These are phyloP conservation scores for Hemicrepidius hirtus DNA, from an alignment of 2,888 invertebrate species.

Conservation along the genomic window DNA sequence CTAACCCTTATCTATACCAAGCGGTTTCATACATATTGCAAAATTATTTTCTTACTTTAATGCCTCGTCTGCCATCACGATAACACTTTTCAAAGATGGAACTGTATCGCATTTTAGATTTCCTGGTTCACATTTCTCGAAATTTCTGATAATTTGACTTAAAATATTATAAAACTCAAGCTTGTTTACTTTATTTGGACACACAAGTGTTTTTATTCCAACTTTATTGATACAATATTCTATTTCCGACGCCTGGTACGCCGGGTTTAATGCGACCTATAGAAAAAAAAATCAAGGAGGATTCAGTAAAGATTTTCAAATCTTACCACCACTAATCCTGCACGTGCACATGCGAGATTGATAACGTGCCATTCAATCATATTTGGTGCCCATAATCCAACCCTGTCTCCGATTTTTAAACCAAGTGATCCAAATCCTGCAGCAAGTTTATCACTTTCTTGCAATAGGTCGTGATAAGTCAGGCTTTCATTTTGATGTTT, in stretches of 20 bases:
- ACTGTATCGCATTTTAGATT: slow-evolving; percentile 71
- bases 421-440: slow-evolving; percentile 82
- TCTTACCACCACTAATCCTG: slow-evolving; percentile 82
- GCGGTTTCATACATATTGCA: no score
- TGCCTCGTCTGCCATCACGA: slow-evolving; percentile 75
- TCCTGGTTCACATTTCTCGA: slow-evolving; percentile 72
- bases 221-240: slow-evolving; percentile 84
- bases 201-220: slow-evolving; percentile 79
- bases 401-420: slow-evolving; percentile 80
- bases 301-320: no score
- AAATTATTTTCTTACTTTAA: slow-evolving; percentile 72
- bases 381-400: slow-evolving; percentile 90
- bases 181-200: slow-evolving; percentile 77
- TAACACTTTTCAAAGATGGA: slow-evolving; percentile 75
- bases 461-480: slow-evolving; percentile 74
- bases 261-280: slow-evolving; percentile 86
- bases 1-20: neutral
- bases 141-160: slow-evolving; percentile 76
- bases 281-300: no score
- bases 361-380: slow-evolving; percentile 84
- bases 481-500: slow-evolving; percentile 73
- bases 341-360: slow-evolving; percentile 80
- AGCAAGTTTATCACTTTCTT: slow-evolving; percentile 80
- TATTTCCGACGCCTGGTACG: slow-evolving; percentile 81
- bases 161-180: slow-evolving; percentile 82